Evolutionary conservation across 2,113 vertebrate species (phyloP).

Genomic region (Toxotes jaculatrix): DNA sequence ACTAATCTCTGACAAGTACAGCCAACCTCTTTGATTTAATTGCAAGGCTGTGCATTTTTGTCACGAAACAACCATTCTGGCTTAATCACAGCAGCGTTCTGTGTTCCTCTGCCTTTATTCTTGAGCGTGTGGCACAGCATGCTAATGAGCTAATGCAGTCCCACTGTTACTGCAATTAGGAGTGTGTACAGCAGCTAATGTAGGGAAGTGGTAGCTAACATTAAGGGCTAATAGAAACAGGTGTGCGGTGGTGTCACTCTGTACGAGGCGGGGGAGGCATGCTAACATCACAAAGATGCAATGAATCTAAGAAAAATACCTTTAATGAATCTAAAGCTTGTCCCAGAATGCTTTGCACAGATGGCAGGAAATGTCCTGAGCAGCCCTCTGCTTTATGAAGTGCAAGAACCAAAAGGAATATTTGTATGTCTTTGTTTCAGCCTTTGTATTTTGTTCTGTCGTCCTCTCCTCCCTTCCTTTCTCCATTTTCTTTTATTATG

Average conservation of each 20-base stretch:
- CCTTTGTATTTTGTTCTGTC: conserved; percentile 4
- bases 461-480: neutral
- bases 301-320: neutral
- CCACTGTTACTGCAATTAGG: conserved; percentile 75
- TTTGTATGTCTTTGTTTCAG: neutral
- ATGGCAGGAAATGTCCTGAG: neutral
- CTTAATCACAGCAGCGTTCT: conserved; percentile 67
- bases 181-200: conserved; percentile 67
- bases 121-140: conserved; percentile 63
- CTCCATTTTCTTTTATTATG: neutral
- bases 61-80: conserved; percentile 62
- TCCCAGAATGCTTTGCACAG: conserved; percentile 26
- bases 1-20: conserved; percentile 14
- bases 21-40: conserved; percentile 53
- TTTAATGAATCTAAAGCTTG: neutral
- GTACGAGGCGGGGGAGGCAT: neutral
- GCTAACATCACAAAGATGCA: neutral
- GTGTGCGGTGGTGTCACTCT: conserved; percentile 19
- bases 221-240: conserved; percentile 67
- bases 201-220: conserved; percentile 61
- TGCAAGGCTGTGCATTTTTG: conserved; percentile 57
- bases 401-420: neutral
- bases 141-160: conserved; percentile 78
- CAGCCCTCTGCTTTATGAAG: neutral
- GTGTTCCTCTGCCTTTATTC: conserved; percentile 70